Base-by-base conservation (phyloP, 53 echinoderm and acorn worm species). In the Holothuria leucospilota region DNA sequence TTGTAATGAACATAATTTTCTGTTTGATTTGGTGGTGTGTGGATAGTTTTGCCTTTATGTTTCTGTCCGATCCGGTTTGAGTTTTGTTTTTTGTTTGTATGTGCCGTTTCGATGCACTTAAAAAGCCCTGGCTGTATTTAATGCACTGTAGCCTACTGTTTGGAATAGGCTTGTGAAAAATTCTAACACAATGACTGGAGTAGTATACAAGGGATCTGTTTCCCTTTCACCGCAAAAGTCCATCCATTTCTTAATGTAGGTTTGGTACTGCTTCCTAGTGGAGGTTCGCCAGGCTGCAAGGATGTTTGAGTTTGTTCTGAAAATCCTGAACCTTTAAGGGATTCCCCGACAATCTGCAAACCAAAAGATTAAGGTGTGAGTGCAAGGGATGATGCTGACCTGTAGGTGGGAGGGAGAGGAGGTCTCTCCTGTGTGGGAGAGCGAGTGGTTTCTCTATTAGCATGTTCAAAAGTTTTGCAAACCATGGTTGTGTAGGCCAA, bases 401-500 rank as follows among this genome's bases (percentile, higher is more conserved):
- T 18, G 70, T 49, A 21, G 41, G 29, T 63, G 81, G 86, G 20
- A 49, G 82, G 8, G 29, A 39, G 14, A 39, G 85, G 13, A 66
- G 26, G 29, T 66, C 29, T 66, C 29, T 66, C 6, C 67, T 34
- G n/a, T 41, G 42, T 72, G 72, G 72, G 72, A 72, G 40, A 39
- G 21, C 42, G 20, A 72, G 72, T 21, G 72, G 15, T 72, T 72
- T 41, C 29, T 69, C 82, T 23, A 78, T 69, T 28, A 70, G 8
- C 61, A 86, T 8, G 21, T 62, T 58, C 40, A 49, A 30, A 25
- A 91, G 29, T 29, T 28, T 24, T 7, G 71, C 66, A 73, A 84
- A 91, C 85, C 91, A 88, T 15, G 87, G 87, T 71, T 88, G 88
- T 2, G 85, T 81, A 39, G 64, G 88, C 85, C 85, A 92, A 29